Conservation (phyloP, 2,888 invertebrate genomes). For the Agrochola macilenta region DNA sequence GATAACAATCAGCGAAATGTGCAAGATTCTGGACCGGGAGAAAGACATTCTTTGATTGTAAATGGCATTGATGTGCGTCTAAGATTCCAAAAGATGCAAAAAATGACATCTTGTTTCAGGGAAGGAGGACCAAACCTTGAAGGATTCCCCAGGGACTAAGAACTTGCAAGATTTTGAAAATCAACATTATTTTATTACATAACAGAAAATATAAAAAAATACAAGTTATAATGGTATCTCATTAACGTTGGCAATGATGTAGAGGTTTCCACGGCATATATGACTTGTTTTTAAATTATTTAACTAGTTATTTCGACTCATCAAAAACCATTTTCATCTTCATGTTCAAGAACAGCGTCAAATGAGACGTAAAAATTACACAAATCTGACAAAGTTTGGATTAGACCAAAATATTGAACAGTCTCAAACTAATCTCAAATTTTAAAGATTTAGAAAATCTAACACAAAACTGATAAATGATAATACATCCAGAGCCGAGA, state of each 20-base stretch:
- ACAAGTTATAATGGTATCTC: neutral
- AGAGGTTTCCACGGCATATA: neutral
- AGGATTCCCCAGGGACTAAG: slow-evolving; percentile 10
- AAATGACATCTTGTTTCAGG: slow-evolving; percentile 23
- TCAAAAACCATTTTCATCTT: neutral
- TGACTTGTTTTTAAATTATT: neutral
- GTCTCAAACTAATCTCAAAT: slow-evolving; percentile 23
- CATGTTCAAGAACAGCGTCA: neutral
- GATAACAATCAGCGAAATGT: slow-evolving; percentile 67
- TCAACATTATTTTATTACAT: neutral
- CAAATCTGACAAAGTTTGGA: slow-evolving; percentile 9
- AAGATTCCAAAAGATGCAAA: slow-evolving; percentile 24
- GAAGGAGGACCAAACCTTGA: slow-evolving; percentile 1
- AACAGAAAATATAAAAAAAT: neutral
- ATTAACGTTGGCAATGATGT: neutral
- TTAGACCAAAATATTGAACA: slow-evolving; percentile 22
- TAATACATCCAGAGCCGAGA: slow-evolving; percentile 56
- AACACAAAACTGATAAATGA: slow-evolving; percentile 69
- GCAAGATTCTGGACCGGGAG: slow-evolving; percentile 50
- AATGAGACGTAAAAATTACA: neutral
- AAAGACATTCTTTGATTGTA: slow-evolving; percentile 48
- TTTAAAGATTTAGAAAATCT: slow-evolving; percentile 21
- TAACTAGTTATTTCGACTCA: neutral
- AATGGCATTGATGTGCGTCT: slow-evolving; percentile 42
- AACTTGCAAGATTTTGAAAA: neutral